Evolutionary conservation across 23 tunicate species (phyloP).

Genomic region (Oikopleura vanhoeffeni): DNA sequence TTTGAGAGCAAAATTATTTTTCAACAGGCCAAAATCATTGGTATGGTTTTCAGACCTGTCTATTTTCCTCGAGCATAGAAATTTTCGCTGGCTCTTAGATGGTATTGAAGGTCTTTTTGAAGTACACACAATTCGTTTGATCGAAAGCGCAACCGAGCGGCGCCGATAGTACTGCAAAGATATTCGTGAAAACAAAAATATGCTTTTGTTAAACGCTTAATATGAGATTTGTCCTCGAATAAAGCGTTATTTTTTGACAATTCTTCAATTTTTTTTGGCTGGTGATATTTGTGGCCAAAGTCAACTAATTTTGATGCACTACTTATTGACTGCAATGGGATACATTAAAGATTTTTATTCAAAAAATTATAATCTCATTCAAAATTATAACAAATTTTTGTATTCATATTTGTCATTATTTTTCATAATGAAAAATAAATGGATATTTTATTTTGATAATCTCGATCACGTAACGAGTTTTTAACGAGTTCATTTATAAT

Average conservation of each 20-base stretch:
- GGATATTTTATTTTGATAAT: neutral
- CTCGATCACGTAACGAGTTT: too few species aligned
- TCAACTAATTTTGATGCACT: neutral
- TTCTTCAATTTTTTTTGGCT: neutral
- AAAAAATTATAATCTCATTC: too few species aligned
- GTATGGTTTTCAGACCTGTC: too few species aligned
- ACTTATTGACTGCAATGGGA: too few species aligned
- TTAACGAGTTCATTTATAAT: too few species aligned
- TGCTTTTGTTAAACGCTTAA: neutral
- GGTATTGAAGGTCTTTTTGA: neutral
- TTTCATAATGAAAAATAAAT: neutral
- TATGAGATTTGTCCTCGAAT: neutral
- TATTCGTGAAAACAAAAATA: neutral
- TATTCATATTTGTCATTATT: too few species aligned
- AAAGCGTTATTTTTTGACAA: neutral
- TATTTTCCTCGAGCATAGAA: neutral
- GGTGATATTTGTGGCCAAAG: neutral
- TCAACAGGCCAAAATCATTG: too few species aligned
- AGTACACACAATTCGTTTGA: neutral
- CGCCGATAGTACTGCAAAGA: neutral
- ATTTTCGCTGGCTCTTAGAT: neutral
- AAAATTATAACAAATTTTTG: too few species aligned
- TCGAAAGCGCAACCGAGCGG: neutral
- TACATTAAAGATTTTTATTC: too few species aligned
- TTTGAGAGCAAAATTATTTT: too few species aligned